phyloP scores from a whole-genome alignment of 2,113 vertebrate species.

The Butorides virescens region DNA sequence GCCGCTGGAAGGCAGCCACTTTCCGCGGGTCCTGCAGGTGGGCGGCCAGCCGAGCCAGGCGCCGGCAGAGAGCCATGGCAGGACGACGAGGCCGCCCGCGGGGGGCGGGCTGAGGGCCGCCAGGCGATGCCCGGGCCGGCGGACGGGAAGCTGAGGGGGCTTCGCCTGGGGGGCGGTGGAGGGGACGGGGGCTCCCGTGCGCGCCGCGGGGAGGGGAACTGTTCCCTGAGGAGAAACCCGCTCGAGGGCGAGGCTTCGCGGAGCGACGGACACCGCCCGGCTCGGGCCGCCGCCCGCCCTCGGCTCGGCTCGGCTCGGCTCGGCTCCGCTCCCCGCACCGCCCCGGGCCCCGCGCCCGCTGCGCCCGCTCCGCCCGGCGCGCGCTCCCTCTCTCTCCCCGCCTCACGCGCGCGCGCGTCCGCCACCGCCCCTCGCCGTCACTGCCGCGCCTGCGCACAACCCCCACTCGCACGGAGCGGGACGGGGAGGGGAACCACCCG shows the following conservation, averaged over 20 bases:
- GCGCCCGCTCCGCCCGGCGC: not conserved
- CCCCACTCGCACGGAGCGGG: fast-evolving
- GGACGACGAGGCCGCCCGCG: not conserved
- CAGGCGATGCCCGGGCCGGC: not conserved
- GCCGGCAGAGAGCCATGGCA: constrained; percentile 63
- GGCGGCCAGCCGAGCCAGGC: constrained; percentile 52
- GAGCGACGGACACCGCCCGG: not conserved
- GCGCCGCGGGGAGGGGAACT: not conserved
- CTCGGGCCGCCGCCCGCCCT: not conserved
- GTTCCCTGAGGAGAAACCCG: not conserved
- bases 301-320: too few species aligned
- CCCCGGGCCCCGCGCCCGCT: not conserved
- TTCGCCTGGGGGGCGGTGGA: not conserved
- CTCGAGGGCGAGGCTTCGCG: not conserved
- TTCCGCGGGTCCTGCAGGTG: constrained; percentile 85
- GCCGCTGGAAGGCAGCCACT: constrained; percentile 88
- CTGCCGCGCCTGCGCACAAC: not conserved
- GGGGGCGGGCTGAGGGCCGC: not conserved
- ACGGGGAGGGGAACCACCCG: not conserved
- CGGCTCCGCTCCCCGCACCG: fast-evolving
- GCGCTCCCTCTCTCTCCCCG: too few species aligned
- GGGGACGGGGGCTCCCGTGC: not conserved
- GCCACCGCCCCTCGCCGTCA: not conserved
- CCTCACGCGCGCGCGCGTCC: not conserved
- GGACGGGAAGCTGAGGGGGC: not conserved